A percentile compares a stretch with the other conserved stretches of the same genome.
phyloP scores from a whole-genome alignment of 2,888 invertebrate species.

The Callyntrura guangdongensis region DNA sequence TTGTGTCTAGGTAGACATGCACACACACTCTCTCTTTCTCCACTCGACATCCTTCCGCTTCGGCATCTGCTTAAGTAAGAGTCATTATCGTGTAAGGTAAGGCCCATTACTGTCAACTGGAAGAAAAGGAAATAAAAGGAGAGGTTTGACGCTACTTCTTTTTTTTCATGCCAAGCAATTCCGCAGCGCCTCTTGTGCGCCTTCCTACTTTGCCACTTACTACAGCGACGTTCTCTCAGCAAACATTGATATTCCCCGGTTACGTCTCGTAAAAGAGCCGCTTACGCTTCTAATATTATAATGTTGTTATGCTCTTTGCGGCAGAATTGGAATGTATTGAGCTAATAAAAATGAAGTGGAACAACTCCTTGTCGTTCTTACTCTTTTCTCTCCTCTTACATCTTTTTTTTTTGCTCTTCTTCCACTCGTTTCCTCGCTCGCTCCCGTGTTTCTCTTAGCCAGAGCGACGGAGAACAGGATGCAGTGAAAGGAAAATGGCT shows the following conservation, averaged over 20 bases:
- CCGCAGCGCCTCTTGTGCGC: not conserved
- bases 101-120: constrained; percentile 67
- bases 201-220: not conserved
- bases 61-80: constrained; percentile 44
- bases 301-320: not conserved
- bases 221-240: not conserved
- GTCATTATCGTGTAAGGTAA: constrained; percentile 68
- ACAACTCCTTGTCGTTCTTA: constrained; percentile 25
- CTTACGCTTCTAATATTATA: not conserved
- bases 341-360: constrained; percentile 60
- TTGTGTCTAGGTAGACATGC: too few relatives aligned
- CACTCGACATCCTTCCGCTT: constrained; percentile 22
- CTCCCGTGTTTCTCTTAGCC: not conserved
- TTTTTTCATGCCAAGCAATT: constrained; percentile 8
- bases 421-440: not conserved
- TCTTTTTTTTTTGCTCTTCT: not conserved
- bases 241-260: not conserved
- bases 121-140: constrained; percentile 47
- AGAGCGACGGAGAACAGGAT: constrained; percentile 76
- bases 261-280: not conserved
- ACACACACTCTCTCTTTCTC: not conserved
- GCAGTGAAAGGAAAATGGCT: constrained; percentile 70
- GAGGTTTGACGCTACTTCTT: constrained; percentile 50
- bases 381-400: not conserved
- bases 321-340: constrained; percentile 46